Conservation (phyloP, 2,888 invertebrate species). For the Clanis bilineata region DNA sequence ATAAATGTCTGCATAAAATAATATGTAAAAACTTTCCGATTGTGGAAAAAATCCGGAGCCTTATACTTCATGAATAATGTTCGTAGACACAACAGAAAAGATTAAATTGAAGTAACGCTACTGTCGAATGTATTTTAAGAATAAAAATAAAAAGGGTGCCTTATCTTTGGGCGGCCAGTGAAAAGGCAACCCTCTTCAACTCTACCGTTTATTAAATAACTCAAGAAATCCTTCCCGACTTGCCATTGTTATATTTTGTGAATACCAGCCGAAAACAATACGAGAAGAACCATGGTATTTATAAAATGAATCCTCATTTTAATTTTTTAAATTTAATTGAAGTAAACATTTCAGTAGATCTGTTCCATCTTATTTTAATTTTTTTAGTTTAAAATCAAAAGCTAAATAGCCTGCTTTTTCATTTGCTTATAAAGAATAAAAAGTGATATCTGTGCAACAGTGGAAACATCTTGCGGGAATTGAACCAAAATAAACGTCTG, state of each 20-base stretch:
- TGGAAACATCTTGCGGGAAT: no score
- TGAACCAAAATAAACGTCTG: no score
- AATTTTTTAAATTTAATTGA: not conserved
- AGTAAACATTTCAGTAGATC: no score
- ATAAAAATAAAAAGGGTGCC: not conserved
- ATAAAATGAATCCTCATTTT: not conserved
- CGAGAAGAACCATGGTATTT: not conserved
- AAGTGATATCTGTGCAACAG: no score
- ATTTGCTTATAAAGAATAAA: no score
- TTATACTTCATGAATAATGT: not conserved
- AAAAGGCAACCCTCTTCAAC: conserved; percentile 9
- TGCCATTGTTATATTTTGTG: not conserved
- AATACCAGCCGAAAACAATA: not conserved
- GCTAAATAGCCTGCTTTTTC: no score
- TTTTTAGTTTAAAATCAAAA: no score
- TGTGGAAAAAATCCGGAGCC: not conserved
- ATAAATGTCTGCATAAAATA: no score
- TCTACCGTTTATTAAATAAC: conserved; percentile 14
- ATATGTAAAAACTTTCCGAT: no score
- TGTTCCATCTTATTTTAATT: no score
- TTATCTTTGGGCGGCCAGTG: conserved; percentile 6
- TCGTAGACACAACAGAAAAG: not conserved
- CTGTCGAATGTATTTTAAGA: not conserved
- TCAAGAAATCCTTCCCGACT: conserved; percentile 1
- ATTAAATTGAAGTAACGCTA: not conserved